Evolutionary conservation across 2,113 vertebrate species (phyloP).

Genomic region (Daphoenositta chrysoptera): DNA sequence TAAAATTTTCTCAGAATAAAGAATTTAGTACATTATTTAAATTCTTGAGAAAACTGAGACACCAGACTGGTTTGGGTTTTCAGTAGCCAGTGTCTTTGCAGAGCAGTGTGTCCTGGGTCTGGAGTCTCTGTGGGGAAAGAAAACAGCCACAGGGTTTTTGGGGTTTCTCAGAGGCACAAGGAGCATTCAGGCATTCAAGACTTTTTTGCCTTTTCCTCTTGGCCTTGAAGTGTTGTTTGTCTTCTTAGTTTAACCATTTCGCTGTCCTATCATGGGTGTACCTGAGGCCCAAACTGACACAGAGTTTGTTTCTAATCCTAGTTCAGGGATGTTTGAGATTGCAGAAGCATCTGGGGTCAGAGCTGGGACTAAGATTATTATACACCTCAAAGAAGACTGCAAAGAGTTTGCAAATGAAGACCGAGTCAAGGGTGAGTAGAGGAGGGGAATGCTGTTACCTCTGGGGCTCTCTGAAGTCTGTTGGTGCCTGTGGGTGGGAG

Average conservation of each 20-base stretch:
- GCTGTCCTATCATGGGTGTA: not conserved
- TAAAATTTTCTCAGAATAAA: not conserved
- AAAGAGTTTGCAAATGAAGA: conserved; percentile 90
- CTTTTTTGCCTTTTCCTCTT: not conserved
- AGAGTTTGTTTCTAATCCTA: conserved; percentile 33
- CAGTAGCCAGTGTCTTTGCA: not conserved
- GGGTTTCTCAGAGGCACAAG: not conserved
- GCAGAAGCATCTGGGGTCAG: conserved; percentile 89
- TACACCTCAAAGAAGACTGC: conserved; percentile 91
- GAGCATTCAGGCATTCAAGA: not conserved
- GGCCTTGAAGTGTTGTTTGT: not conserved
- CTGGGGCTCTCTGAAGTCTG: not conserved
- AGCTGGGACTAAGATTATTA: conserved; percentile 91
- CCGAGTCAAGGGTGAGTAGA: conserved; percentile 84
- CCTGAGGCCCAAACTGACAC: not conserved
- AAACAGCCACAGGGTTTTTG: not conserved
- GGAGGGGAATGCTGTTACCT: not conserved
- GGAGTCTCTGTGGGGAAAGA: not conserved
- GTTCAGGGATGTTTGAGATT: conserved; percentile 90
- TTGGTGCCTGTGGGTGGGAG: not conserved
- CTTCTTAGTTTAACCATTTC: not conserved
- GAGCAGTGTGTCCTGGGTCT: not conserved
- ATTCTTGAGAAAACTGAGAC: not conserved
- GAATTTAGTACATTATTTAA: not conserved
- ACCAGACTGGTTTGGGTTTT: not conserved